A percentile compares a stretch with the other conserved stretches of the same genome.
Evolutionary conservation across 2,888 invertebrate genomes (phyloP).

Genomic region (Lucinisca nassula): DNA sequence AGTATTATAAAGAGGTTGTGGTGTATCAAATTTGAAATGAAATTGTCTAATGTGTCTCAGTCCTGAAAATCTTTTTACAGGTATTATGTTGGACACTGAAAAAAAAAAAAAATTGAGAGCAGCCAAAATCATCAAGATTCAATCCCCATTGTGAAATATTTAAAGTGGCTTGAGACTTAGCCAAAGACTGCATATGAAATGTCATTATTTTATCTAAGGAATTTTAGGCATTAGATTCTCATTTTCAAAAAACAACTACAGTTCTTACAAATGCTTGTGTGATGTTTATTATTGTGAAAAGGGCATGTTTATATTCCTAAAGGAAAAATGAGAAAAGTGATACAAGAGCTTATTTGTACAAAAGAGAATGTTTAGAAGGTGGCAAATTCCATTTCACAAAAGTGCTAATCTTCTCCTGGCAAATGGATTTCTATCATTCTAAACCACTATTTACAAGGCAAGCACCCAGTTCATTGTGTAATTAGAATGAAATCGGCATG

Average conservation of each 20-base stretch:
- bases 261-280: not conserved
- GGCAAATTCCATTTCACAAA: conserved; percentile 9
- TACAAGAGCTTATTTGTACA: not conserved
- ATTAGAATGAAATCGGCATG: not conserved
- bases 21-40: no score
- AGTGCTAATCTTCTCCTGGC: not conserved
- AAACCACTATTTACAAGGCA: not conserved
- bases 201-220: not conserved
- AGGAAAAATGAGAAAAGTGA: not conserved
- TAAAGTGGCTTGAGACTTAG: not conserved
- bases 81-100: no score
- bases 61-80: no score
- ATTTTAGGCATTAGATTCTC: not conserved
- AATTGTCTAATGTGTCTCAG: no score
- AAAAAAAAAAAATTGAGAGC: no score
- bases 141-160: no score
- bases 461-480: not conserved
- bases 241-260: no score
- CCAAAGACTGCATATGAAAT: not conserved
- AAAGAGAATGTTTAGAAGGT: not conserved
- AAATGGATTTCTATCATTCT: not conserved
- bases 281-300: not conserved
- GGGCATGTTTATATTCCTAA: not conserved
- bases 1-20: no score
- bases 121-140: no score